A percentile compares a stretch with the other conserved stretches of the same genome.
These are phyloP conservation scores for Porites lutea DNA, from an alignment of 64 coral and sea anemone species.

Conservation along the genomic window DNA sequence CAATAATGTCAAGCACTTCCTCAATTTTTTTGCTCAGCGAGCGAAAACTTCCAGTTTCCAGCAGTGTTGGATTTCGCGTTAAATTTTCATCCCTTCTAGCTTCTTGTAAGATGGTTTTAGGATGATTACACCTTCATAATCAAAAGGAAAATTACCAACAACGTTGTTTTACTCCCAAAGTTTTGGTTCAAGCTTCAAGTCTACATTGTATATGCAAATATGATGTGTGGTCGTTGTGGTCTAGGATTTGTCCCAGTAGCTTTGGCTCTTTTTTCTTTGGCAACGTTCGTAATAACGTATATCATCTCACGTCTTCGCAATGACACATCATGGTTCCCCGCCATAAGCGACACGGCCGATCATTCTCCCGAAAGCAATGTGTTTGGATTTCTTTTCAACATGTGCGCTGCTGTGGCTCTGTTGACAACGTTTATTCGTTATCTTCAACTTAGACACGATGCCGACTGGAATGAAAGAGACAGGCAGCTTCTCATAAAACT, in stretches of 20 bases:
- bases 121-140: not conserved
- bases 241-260: conserved; percentile 64
- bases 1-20: not conserved
- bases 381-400: conserved; percentile 86
- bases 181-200: not conserved
- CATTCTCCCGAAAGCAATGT: conserved; percentile 85
- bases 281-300: conserved; percentile 72
- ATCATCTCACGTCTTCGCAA: conserved; percentile 47
- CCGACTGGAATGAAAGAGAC: conserved; percentile 88
- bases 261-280: conserved; percentile 45
- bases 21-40: not conserved
- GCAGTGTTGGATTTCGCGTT: not conserved
- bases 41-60: not conserved
- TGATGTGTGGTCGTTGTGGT: conserved; percentile 72
- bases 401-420: conserved; percentile 69
- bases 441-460: conserved; percentile 90
- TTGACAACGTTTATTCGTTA: conserved; percentile 74
- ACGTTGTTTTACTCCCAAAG: not conserved
- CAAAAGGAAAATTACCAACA: not conserved
- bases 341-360: conserved; percentile 62
- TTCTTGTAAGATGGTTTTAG: not conserved
- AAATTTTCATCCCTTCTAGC: not conserved
- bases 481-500: conserved; percentile 61
- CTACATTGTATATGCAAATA: not conserved
- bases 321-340: conserved; percentile 77